Percentiles rank a stretch among this genome's conserved stretches.
Conservation (phyloP, 2,113 vertebrate genomes). For the Cochlearius cochlearius region DNA sequence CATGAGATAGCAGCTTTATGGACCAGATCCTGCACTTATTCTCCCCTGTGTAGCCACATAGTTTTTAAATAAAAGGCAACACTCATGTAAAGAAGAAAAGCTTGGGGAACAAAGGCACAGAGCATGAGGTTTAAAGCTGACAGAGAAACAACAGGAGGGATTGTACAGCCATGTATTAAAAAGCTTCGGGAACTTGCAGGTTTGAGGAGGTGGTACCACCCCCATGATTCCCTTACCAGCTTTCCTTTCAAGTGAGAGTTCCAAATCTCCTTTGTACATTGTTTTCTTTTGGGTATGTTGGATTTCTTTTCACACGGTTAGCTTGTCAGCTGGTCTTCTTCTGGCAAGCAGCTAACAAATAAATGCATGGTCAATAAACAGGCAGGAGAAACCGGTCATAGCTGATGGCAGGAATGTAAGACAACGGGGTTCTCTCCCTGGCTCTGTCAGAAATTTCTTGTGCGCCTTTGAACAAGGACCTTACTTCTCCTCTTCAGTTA, state of each 20-base stretch:
- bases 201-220: neutral
- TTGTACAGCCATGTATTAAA: neutral
- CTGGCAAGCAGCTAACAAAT: neutral
- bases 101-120: neutral
- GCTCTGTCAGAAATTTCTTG: neutral
- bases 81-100: neutral
- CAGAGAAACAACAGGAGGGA: neutral
- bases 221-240: neutral
- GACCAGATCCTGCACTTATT: neutral
- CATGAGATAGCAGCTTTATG: neutral
- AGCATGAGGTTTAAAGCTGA: neutral
- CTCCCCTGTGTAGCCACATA: accelerated
- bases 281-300: neutral
- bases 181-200: neutral
- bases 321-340: neutral
- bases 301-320: neutral
- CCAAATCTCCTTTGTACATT: neutral
- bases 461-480: neutral
- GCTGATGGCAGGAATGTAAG: neutral
- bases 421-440: accelerated
- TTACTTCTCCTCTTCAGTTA: neutral
- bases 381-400: neutral
- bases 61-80: neutral
- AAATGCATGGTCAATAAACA: neutral
- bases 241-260: neutral